Evolutionary conservation across 2,888 invertebrate genomes (phyloP), one percentile per base, ranked within the genome.

Genomic region (Chloroclysta siterata): DNA sequence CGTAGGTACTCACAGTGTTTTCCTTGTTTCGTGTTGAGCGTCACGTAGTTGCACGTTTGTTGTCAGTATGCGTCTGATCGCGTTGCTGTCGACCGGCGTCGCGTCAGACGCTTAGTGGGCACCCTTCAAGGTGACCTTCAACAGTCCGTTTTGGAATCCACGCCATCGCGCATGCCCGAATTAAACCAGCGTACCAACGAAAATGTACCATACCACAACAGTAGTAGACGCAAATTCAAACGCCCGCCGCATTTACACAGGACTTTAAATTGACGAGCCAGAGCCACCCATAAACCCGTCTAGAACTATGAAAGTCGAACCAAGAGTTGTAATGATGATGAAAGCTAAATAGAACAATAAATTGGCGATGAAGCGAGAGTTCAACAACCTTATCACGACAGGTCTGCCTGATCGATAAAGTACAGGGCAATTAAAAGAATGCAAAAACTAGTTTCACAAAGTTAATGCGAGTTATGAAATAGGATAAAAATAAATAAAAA

Each of bases 101-200:
- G 47, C 72, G 69, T 69, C 42, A 6, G 41, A 29, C n/a, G 72
- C 73, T 65, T 72, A 63, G 56, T 66, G 70, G 61, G 61, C 65
- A 56, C 59, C 65, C 72, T 69, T 82, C 85, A 90, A 90, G 90
- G 90, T 91, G 88, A 91, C 91, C 90, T 90, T 89, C 85, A 84
- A 74, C 76, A 74, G 66, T 74, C 78, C 76, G 74, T 82, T 87
- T 87, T 81, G 83, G 83, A 82, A 75, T 80, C 81, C 77, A 76
- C 82, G 78, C 74, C 79, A 83, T 75, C 76, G 88, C 90, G 90
- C 90, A 91, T 89, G 90, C 82, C 78, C 86, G 74, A 82, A 83
- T 81, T 70, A 73, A 73, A 64, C 58, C 53, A 22, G 42, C 55
- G 39, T 42, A 48, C 66, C 61, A 53, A 59, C 63, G 41, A 85